Conservation (phyloP, 2,888 invertebrate species). For the Tetropium fuscum region DNA sequence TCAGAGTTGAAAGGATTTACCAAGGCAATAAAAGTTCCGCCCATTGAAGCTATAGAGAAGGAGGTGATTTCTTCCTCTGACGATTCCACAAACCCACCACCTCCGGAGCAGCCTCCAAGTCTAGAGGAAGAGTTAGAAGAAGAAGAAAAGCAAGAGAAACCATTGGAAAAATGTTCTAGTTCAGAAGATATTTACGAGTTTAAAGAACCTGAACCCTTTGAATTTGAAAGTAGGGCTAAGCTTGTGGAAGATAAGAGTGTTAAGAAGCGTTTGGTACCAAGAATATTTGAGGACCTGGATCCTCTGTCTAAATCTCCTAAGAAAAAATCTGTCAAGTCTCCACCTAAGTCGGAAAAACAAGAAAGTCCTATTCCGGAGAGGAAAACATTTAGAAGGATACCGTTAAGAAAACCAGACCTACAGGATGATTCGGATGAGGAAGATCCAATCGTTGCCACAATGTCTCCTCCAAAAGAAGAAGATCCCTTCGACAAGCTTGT, state of each 20-base stretch:
- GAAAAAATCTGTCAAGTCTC: slow-evolving; percentile 44
- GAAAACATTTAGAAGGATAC: slow-evolving; percentile 31
- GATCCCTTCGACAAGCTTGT: slow-evolving; percentile 69
- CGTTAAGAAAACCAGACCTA: slow-evolving; percentile 26
- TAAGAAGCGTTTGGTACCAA: slow-evolving; percentile 59
- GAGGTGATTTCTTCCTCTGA: slow-evolving; percentile 57
- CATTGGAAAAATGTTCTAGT: slow-evolving; percentile 50
- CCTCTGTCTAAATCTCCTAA: slow-evolving; percentile 60
- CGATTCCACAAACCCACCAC: slow-evolving; percentile 53
- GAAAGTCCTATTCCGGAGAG: slow-evolving; percentile 26
- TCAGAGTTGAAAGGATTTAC: slow-evolving; percentile 86
- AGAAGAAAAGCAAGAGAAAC: slow-evolving; percentile 49
- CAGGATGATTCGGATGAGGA: slow-evolving; percentile 57
- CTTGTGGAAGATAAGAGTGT: slow-evolving; percentile 59
- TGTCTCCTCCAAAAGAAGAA: slow-evolving; percentile 52
- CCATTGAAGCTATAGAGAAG: slow-evolving; percentile 52
- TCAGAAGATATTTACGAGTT: slow-evolving; percentile 85
- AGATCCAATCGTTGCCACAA: slow-evolving; percentile 26
- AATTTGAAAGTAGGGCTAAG: slow-evolving; percentile 76
- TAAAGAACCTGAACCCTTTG: slow-evolving; percentile 90
- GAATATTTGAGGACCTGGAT: slow-evolving; percentile 62
- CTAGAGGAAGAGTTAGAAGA: slow-evolving; percentile 46
- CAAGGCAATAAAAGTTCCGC: slow-evolving; percentile 69
- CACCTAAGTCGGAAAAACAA: slow-evolving; percentile 26
- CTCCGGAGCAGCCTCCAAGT: slow-evolving; percentile 47